Percentiles rank a stretch among this genome's conserved stretches.
Conservation (phyloP, 2,888 invertebrate genomes). For the Tricholauxania praeusta region DNA sequence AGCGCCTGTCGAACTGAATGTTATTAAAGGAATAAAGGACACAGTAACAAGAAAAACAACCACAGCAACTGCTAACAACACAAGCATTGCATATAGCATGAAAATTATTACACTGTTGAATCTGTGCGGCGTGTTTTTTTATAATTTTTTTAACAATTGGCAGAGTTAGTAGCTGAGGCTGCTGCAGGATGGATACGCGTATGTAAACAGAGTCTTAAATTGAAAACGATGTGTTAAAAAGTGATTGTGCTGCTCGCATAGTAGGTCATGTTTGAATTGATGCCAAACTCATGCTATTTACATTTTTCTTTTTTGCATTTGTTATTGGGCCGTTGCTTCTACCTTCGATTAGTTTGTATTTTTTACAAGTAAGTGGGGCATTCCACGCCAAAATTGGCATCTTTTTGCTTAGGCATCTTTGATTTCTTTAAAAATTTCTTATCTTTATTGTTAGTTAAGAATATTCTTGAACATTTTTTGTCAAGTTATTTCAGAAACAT, state of each 20-base stretch:
- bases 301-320: slow-evolving; percentile 1
- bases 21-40: not conserved
- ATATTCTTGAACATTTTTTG: no score
- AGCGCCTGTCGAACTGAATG: slow-evolving; percentile 1
- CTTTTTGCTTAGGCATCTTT: no score
- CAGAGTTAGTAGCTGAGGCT: no score
- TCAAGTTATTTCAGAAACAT: no score
- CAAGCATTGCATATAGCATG: slow-evolving; percentile 1
- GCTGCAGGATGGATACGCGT: no score
- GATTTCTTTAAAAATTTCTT: no score
- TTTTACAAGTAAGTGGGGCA: slow-evolving; percentile 13
- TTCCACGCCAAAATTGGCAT: not conserved
- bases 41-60: not conserved
- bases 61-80: not conserved
- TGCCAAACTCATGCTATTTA: slow-evolving; percentile 16
- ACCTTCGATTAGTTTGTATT: slow-evolving; percentile 29
- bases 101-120: slow-evolving; percentile 19
- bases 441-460: no score
- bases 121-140: not conserved
- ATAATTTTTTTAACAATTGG: no score
- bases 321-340: not conserved
- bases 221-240: not conserved
- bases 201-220: not conserved
- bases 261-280: slow-evolving; percentile 24
- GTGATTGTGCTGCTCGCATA: not conserved